Base-by-base conservation (phyloP, 2,888 invertebrate genomes). In the Ischnus inquisitorius region DNA sequence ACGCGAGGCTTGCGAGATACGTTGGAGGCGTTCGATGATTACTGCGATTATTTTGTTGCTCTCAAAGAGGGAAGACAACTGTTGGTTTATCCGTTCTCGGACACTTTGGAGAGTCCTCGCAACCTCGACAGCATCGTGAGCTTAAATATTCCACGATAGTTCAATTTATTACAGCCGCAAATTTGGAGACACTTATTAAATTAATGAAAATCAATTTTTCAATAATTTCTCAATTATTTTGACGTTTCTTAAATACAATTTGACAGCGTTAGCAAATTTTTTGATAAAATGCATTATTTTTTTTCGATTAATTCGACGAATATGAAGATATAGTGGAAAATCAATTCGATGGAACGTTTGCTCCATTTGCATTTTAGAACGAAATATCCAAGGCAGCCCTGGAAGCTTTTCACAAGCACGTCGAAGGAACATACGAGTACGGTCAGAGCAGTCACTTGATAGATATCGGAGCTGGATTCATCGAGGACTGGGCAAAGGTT, bases 401-500 rank as follows among this genome's bases (percentile, higher is more conserved):
- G 14, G 22, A 81, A 69, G 54, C 74, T 78, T 84, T 84, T 54
- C 25, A 22, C n/a, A 34, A 69, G 12, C 54, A 81, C 64, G 80
- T 84, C 34, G 74, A 81, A 8, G 74, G 57, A 25, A 10, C 41
- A 22, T 84, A 78, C 69, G 57, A 74, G 19, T 25, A 78, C 28
- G 84, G 84, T 2, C 84, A 80, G 25, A 84, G 80, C 57, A 84
- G 84, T 48, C 67, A 51, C 25, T 5, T 84, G 39, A 22, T 84
- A 12, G 69, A 81, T 14, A 10, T 77, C 3, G 34, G 74, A 8
- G 80, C 80, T 41, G 84, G 84, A 10, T 84, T 69, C 46, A 84
- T 84, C 77, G 84, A 84, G 10, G 84, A 84, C n/a, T 84, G 80
- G 80, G 80, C 84, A n/a, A 84, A 84, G 62, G 51, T 81, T 39